Conservation (phyloP, 1,140 invertebrate species). For the Lordiphosa collinella region DNA sequence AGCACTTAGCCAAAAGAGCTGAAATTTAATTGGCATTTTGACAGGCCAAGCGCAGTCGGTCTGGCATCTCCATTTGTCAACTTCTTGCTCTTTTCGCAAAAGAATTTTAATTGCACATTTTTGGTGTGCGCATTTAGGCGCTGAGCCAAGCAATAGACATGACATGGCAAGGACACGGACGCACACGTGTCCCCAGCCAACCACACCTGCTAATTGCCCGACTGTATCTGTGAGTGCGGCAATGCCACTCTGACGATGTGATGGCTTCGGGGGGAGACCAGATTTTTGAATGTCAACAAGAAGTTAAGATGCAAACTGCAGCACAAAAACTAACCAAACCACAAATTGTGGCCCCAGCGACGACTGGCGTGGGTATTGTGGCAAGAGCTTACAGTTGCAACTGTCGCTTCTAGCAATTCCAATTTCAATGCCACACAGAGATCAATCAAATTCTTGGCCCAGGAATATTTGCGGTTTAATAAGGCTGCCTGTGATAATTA, state of each 20-base stretch:
- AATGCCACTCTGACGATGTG: no score
- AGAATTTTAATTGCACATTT: constrained; percentile 40
- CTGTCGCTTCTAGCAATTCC: no score
- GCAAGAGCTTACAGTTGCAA: not conserved
- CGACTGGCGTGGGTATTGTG: constrained; percentile 4
- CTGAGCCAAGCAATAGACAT: not conserved
- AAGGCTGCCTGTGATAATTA: no score
- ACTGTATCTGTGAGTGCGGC: not conserved
- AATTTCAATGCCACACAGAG: no score
- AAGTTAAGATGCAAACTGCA: no score
- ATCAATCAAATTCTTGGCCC: no score
- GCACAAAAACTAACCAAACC: constrained; percentile 4
- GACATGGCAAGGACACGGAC: not conserved
- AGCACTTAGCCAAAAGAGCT: constrained; percentile 7
- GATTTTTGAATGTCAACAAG: no score
- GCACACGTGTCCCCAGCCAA: constrained; percentile 1
- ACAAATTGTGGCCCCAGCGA: constrained; percentile 2
- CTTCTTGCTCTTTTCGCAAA: not conserved
- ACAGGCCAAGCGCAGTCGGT: not conserved
- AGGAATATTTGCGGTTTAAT: no score
- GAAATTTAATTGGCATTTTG: constrained; percentile 20
- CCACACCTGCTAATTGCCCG: constrained; percentile 23
- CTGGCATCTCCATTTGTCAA: constrained; percentile 12
- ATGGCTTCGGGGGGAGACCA: no score
- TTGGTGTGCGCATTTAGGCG: constrained; percentile 7